Base-by-base conservation (phyloP, 2,888 invertebrate genomes). In the Candidula unifasciata region DNA sequence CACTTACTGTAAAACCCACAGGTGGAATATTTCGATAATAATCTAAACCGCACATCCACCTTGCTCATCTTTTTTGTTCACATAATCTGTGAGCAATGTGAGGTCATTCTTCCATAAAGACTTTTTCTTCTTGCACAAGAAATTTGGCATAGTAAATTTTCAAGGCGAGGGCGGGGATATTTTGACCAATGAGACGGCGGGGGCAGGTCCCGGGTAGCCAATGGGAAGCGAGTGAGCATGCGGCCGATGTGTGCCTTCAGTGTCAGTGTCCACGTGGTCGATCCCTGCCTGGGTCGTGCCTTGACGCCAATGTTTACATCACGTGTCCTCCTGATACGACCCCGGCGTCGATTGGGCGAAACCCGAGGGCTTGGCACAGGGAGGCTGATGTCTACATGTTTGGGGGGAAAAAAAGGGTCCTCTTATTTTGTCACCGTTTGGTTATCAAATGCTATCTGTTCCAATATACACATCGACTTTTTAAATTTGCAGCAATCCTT, bases 141-240 rank as follows among this genome's bases (percentile, higher is more conserved):
- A 44, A 54, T 27, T 13, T 52, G 3, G 76, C 44, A 74, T 82
- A 76, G 82, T 73, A 68, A 78, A 83, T 82, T 82, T 87, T 90
- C 88, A 87, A 87, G 88, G 87, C 85, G 88, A 90, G 89, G 90
- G 90, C 89, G 90, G 89, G 90, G 88, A 88, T 86, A 81, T 54
- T n/a, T 86, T 18, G 83, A 71, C 91, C 90, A 91, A 91, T 90
- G 82, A 89, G 88, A 68, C 89, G 88, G 87, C 64, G 87, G 89
- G 90, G 90, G 89, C 88, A 89, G 37, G 88, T 83, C 85, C 84
- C 52, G 73, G 27, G 77, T 69, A 86, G 74, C 91, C 91, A 91
- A 91, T 91, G 86, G 90, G 83, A 87, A 57, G 44, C n/a, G 37
- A 81, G 69, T 87, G 85, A 84, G 85, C 89, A 89, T 88, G 89